Base-by-base conservation (phyloP, 2,113 vertebrate genomes). In the Calidris pygmaea region DNA sequence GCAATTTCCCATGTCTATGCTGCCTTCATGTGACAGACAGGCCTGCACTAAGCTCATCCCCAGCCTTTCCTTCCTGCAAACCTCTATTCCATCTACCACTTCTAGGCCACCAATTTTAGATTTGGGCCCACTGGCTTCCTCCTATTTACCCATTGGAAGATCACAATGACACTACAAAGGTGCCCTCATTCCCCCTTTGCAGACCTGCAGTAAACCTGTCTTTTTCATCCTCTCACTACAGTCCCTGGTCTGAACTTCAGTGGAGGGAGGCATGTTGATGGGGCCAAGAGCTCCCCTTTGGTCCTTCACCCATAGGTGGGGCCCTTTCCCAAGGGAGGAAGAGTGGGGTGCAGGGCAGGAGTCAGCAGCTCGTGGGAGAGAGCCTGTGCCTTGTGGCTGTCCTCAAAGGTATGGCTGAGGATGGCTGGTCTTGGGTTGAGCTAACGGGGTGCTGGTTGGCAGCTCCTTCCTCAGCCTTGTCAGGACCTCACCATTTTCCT, bases 301-400 rank as follows among this genome's bases (percentile, higher is more conserved):
- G 20, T 65, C 67, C 59, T 70, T 90, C 32, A 50, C 95, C 92
- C 37, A 1, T 83, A 91, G 95, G 87, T 96, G 95, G 93, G 95
- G 92, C 93, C 82, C 91, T 96, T 91, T 90, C 78, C 67, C 91
- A 88, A 90, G 71, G 8, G 78, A 96, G 91, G n/a, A 83, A 65
- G 53, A 82, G 19, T 9, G 35, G 66, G 43, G 8, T 39, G 88
- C 41, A 37, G 75, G 32, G 32, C 24, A 59, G 41, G 27, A 77
- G 9, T 5, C 48, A 48, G 76, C 35, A 60, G 47, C 37, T 85
- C 2, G 0, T 70, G 62, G 62, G 22, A 62, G 16, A 50, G 27
- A 85, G 23, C 48, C 55, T 1, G 5, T 74, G 50, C 47, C 43
- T 73, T 73, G 67, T 34, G 74, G n/a, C 35, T 83, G 29, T 43